These are phyloP conservation scores for Entomobrya proxima DNA, from an alignment of 2,888 invertebrate species.

Conservation along the genomic window DNA sequence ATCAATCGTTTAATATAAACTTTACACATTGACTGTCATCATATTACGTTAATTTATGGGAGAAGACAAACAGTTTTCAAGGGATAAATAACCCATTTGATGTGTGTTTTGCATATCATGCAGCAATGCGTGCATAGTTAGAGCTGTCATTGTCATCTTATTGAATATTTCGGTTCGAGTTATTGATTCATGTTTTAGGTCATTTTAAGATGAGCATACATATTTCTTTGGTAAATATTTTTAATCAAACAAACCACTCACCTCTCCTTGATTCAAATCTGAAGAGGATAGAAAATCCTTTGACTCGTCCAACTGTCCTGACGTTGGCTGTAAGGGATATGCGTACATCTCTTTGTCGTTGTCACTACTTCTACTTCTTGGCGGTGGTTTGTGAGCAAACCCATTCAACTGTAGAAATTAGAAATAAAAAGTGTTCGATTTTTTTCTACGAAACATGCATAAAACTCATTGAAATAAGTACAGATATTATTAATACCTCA, in stretches of 20 bases:
- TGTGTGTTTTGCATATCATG: no score
- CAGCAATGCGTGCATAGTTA: no score
- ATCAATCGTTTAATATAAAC: not conserved
- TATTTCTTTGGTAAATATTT: no score
- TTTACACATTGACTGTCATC: not conserved
- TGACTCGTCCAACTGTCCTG: constrained; percentile 59
- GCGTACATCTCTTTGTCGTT: constrained; percentile 71
- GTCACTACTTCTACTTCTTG: constrained; percentile 68
- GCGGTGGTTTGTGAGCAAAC: constrained; percentile 64
- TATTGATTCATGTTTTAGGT: no score
- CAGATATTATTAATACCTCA: constrained; percentile 16
- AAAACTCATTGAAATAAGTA: not conserved
- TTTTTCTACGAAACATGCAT: not conserved
- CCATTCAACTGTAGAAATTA: constrained; percentile 64
- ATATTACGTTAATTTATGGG: no score
- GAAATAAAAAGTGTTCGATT: not conserved
- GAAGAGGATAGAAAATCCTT: constrained; percentile 67
- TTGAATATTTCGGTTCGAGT: no score
- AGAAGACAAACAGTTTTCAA: no score
- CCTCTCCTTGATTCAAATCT: constrained; percentile 69
- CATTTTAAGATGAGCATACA: no score
- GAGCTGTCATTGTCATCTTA: no score
- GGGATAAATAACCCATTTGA: no score
- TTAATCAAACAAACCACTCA: constrained; percentile 48
- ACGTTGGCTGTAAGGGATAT: constrained; percentile 67